phyloP scores from a whole-genome alignment of 2,797 vertebrate genomes.

The Microhierax caerulescens region DNA sequence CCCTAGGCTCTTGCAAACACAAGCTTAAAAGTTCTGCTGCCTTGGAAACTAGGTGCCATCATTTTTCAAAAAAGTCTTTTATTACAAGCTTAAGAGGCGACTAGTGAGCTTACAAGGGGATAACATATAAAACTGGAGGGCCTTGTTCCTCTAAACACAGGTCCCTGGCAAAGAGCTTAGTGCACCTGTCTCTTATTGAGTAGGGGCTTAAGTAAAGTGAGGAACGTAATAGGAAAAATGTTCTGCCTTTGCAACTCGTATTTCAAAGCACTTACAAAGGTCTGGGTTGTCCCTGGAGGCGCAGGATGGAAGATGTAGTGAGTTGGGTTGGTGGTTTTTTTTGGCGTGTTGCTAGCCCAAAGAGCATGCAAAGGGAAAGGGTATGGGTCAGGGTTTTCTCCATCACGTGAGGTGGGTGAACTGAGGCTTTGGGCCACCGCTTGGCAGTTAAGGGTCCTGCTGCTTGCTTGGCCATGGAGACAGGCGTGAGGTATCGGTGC shows the following conservation, averaged over 20 bases:
- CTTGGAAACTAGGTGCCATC: conserved; percentile 54
- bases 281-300: neutral
- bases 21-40: conserved; percentile 2
- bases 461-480: neutral
- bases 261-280: conserved; percentile 29
- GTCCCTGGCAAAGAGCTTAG: conserved; percentile 31
- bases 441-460: neutral
- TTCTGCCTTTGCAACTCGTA: conserved; percentile 6
- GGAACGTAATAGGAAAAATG: neutral
- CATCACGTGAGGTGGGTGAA: rapidly evolving
- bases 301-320: neutral
- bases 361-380: neutral
- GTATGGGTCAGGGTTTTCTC: neutral
- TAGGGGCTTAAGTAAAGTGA: neutral
- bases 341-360: neutral
- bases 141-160: neutral
- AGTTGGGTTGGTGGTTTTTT: rapidly evolving
- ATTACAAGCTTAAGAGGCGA: neutral
- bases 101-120: neutral
- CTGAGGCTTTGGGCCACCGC: neutral
- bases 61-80: conserved; percentile 4
- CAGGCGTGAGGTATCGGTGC: neutral
- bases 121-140: neutral
- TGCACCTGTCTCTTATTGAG: conserved; percentile 47
- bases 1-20: neutral